A percentile compares a stretch with the other conserved stretches of the same genome.
phyloP scores from a whole-genome alignment of 1,140 invertebrate species.

The Lethrus apterus region DNA sequence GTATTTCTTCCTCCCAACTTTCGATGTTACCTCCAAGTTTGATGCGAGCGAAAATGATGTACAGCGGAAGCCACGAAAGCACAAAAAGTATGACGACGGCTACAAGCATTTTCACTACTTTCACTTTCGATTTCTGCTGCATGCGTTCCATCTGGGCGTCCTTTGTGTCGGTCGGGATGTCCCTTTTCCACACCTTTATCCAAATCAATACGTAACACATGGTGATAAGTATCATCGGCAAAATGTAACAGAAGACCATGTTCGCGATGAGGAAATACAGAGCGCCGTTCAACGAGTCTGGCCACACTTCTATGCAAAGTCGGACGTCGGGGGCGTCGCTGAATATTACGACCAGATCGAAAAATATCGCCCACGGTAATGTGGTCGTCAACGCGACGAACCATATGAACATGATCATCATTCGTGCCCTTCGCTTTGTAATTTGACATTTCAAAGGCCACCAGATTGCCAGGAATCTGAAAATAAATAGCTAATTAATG shows the following conservation, averaged over 20 bases:
- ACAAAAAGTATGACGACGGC: conserved; percentile 92
- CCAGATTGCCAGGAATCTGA: conserved; percentile 93
- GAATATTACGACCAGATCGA: conserved; percentile 71
- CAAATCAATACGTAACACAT: conserved; percentile 90
- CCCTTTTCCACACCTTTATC: conserved; percentile 80
- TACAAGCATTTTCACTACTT: conserved; percentile 94
- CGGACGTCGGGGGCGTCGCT: conserved; percentile 60
- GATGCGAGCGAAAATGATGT: conserved; percentile 80
- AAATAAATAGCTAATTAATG: conserved; percentile 43
- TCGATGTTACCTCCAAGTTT: conserved; percentile 68
- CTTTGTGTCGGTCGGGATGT: conserved; percentile 84
- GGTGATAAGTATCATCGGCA: conserved; percentile 85
- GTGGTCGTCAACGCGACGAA: conserved; percentile 74
- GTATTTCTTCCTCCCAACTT: conserved; percentile 67
- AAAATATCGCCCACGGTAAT: conserved; percentile 84
- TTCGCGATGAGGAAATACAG: conserved; percentile 87
- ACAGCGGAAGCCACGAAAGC: conserved; percentile 90
- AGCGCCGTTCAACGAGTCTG: conserved; percentile 65
- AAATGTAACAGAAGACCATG: conserved; percentile 83
- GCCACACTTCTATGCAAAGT: conserved; percentile 81
- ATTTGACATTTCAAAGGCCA: conserved; percentile 88
- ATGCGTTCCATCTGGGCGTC: conserved; percentile 85
- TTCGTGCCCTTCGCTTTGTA: conserved; percentile 71
- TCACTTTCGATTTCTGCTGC: conserved; percentile 87
- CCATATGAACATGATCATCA: conserved; percentile 90